Conservation (phyloP, 1,140 invertebrate species). For the Drosophila baimaii region DNA sequence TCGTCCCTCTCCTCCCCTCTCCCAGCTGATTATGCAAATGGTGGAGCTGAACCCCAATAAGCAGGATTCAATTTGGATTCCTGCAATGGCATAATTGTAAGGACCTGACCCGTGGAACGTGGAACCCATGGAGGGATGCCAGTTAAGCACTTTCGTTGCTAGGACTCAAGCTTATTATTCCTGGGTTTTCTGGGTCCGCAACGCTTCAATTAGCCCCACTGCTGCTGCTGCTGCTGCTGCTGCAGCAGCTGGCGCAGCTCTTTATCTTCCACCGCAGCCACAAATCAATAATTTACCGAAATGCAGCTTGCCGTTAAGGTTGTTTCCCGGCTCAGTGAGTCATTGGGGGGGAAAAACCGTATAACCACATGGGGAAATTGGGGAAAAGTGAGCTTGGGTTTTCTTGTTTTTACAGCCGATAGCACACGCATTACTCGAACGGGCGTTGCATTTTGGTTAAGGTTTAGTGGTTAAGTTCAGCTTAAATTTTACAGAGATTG, state of each 20-base stretch:
- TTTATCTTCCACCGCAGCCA: slow-evolving; percentile 50
- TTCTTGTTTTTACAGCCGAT: slow-evolving; percentile 38
- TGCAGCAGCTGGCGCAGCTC: slow-evolving; percentile 40
- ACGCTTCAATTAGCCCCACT: slow-evolving; percentile 40
- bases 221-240: slow-evolving; percentile 4
- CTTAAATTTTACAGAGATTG: slow-evolving; percentile 13
- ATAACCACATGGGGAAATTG: slow-evolving; percentile 33
- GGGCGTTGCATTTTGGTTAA: slow-evolving; percentile 14
- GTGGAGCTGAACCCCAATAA: slow-evolving; percentile 12
- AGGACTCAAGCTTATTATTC: background rate
- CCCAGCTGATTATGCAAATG: slow-evolving; percentile 51
- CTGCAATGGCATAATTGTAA: slow-evolving; percentile 35
- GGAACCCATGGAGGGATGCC: slow-evolving; percentile 4
- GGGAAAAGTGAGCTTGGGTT: slow-evolving; percentile 4
- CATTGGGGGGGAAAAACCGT: slow-evolving; percentile 1
- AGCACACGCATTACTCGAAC: slow-evolving; percentile 14
- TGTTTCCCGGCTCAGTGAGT: background rate
- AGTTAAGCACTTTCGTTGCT: background rate
- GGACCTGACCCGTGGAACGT: slow-evolving; percentile 17
- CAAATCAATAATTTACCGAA: slow-evolving; percentile 56
- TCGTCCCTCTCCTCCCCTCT: background rate
- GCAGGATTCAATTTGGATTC: slow-evolving; percentile 42
- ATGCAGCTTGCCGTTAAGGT: slow-evolving; percentile 37
- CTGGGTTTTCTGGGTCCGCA: slow-evolving; percentile 14
- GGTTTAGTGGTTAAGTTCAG: slow-evolving; percentile 11